Percentiles rank a stretch among this genome's conserved stretches.
These are phyloP conservation scores for Polypedilum vanderplanki DNA, from an alignment of 1,140 invertebrate species.

Conservation along the genomic window DNA sequence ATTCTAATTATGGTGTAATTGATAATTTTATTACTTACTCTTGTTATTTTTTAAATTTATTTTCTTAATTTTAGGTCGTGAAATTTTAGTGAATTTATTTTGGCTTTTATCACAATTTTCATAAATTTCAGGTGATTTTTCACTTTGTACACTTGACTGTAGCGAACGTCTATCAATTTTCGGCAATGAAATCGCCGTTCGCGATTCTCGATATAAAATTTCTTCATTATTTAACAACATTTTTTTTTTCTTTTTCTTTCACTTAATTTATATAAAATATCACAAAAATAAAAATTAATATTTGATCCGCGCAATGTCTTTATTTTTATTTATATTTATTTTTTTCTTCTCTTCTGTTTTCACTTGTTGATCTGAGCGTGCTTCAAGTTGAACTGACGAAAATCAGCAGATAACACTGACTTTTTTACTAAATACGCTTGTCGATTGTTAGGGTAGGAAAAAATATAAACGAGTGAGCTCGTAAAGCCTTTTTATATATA, in stretches of 20 bases:
- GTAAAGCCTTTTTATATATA: no score
- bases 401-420: no score
- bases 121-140: not conserved
- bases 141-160: not conserved
- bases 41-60: not conserved
- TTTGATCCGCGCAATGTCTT: not conserved
- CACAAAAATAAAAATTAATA: not conserved
- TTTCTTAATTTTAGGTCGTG: not conserved
- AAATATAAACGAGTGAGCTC: no score
- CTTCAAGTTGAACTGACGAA: not conserved
- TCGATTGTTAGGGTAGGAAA: no score
- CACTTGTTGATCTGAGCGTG: not conserved
- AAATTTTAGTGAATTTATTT: not conserved
- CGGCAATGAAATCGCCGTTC: not conserved
- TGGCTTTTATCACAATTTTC: slow-evolving; percentile 4
- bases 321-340: not conserved
- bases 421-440: not conserved
- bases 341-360: not conserved
- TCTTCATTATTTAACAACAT: not conserved
- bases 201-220: not conserved
- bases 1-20: not conserved
- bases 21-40: not conserved
- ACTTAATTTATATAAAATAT: not conserved
- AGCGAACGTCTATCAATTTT: not conserved
- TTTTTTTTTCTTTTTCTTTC: not conserved